Evolutionary conservation across 2,797 vertebrate species (phyloP).

Genomic region (Hydrophis major): DNA sequence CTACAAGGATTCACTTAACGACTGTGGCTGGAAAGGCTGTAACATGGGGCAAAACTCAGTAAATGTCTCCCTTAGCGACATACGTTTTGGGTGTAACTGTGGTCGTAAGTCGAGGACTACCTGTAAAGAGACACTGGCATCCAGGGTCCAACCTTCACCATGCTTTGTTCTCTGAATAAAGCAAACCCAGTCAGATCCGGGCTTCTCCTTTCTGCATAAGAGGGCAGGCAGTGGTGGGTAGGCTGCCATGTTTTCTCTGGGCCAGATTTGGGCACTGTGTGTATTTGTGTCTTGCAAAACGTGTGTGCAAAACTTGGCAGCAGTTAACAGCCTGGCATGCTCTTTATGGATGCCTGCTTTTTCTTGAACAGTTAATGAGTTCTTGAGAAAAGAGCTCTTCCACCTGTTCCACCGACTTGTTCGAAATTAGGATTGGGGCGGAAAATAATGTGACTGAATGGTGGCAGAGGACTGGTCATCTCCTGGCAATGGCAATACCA

Average conservation of each 20-base stretch:
- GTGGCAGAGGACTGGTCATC: not conserved
- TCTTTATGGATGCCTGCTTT: not conserved
- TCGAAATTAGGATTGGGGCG: not conserved
- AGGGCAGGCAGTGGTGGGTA: not conserved
- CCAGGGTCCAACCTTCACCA: not conserved
- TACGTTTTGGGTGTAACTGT: not conserved
- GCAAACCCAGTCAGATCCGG: not conserved
- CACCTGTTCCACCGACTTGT: not conserved
- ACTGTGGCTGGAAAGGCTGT: not conserved
- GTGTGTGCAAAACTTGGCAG: not conserved
- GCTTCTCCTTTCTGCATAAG: not conserved
- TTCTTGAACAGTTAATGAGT: not conserved
- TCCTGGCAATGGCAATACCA: not conserved
- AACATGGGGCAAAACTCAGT: not conserved
- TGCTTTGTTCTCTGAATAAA: not conserved
- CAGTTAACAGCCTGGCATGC: not conserved
- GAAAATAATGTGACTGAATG: not conserved
- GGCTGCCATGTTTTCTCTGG: not conserved
- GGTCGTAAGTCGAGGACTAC: not conserved
- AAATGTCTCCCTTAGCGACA: not conserved
- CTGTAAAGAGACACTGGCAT: accelerated
- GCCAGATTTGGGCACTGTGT: accelerated
- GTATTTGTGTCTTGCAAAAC: no score
- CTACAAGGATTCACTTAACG: not conserved
- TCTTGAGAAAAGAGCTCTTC: not conserved